A percentile compares a stretch with the other conserved stretches of the same genome.
phyloP scores from a whole-genome alignment of 1,140 invertebrate genomes.

The Solen grandis region DNA sequence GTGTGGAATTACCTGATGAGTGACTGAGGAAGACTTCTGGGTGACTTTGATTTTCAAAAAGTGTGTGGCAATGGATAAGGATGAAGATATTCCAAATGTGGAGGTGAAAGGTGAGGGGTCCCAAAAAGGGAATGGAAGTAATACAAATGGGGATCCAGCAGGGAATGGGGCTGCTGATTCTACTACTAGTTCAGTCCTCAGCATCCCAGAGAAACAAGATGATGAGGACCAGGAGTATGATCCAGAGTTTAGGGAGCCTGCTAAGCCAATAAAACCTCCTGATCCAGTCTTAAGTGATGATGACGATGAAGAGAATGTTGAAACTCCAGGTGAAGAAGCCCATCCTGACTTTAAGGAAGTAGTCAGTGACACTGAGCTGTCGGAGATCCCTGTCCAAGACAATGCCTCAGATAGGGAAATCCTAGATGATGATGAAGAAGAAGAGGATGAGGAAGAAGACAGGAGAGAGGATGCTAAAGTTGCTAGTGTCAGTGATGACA shows the following conservation, averaged over 20 bases:
- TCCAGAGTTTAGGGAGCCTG: not conserved
- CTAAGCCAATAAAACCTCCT: not conserved
- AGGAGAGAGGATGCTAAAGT: not conserved
- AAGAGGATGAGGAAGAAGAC: not conserved
- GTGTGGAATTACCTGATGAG: no score
- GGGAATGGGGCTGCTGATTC: not conserved
- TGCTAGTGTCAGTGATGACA: constrained; percentile 51
- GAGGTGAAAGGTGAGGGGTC: not conserved
- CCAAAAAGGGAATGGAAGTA: not conserved
- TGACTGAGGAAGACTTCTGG: no score
- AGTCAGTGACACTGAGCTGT: constrained; percentile 39
- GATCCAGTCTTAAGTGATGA: not conserved
- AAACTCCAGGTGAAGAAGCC: constrained; percentile 1
- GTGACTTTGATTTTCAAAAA: no score
- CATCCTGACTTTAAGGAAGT: constrained; percentile 34
- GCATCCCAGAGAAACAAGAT: constrained; percentile 37
- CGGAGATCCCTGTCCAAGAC: constrained; percentile 12
- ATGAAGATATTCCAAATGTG: not conserved
- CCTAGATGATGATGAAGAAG: constrained; percentile 11
- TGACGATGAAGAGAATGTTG: constrained; percentile 42
- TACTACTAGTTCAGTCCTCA: not conserved
- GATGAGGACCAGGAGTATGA: constrained; percentile 4
- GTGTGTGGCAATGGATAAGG: no score
- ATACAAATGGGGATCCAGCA: not conserved
- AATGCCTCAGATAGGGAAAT: constrained; percentile 18